Conservation (phyloP, 2,888 invertebrate species). For the Andrena bicolor region DNA sequence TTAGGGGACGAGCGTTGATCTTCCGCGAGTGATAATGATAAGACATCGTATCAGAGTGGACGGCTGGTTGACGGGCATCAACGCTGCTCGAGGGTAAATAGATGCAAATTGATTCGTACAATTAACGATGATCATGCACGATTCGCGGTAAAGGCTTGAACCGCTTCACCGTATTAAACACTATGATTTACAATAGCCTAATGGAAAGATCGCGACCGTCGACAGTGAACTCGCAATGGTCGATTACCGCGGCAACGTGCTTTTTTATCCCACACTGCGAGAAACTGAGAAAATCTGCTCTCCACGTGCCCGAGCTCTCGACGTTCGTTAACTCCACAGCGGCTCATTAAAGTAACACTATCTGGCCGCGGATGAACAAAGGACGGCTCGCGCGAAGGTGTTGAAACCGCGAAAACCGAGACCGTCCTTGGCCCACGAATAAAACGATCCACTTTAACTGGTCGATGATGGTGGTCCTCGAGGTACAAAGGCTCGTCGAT, state of each 20-base stretch:
- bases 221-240: not conserved
- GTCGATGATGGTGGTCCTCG: slow-evolving; percentile 75
- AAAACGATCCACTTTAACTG: slow-evolving; percentile 63
- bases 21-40: slow-evolving; percentile 25
- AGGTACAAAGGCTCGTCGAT: slow-evolving; percentile 72
- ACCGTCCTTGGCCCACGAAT: slow-evolving; percentile 57
- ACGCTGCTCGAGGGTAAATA: slow-evolving; percentile 26
- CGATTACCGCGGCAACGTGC: not conserved
- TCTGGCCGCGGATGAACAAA: slow-evolving; percentile 8
- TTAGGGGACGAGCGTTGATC: slow-evolving; percentile 33
- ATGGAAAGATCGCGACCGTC: slow-evolving; percentile 18
- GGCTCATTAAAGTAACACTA: slow-evolving; percentile 18
- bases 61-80: slow-evolving; percentile 22
- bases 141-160: slow-evolving; percentile 27
- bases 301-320: no score
- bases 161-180: not conserved
- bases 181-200: slow-evolving; percentile 34
- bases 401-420: slow-evolving; percentile 73
- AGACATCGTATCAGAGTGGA: slow-evolving; percentile 30
- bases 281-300: not conserved
- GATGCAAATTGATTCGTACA: slow-evolving; percentile 49
- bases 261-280: not conserved
- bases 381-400: slow-evolving; percentile 37
- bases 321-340: not conserved
- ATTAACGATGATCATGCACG: slow-evolving; percentile 31